Conservation (phyloP, 2,888 invertebrate species). For the Mythimna pallens region DNA sequence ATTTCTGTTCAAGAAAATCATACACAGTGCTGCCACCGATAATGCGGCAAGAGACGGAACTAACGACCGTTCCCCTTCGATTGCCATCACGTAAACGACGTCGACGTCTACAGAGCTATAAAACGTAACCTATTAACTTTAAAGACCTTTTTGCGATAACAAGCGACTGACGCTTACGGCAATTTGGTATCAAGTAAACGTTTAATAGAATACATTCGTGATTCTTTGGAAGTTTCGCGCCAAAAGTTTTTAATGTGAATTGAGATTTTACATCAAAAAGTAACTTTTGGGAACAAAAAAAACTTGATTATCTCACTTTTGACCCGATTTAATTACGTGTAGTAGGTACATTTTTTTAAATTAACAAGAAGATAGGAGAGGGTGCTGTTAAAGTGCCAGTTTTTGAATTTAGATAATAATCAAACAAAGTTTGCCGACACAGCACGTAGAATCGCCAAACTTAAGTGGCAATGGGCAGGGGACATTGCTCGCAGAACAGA, state of each 20-base stretch:
- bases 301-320: neutral
- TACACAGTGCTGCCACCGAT: constrained; percentile 76
- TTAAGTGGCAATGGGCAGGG: too few relatives aligned
- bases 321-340: neutral
- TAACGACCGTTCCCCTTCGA: constrained; percentile 67
- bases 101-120: constrained; percentile 72
- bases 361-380: too few relatives aligned
- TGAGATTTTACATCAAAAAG: constrained; percentile 23
- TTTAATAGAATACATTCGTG: constrained; percentile 54
- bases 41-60: constrained; percentile 77
- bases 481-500: too few relatives aligned
- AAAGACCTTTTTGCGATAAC: constrained; percentile 74
- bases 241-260: constrained; percentile 48
- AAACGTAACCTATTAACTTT: constrained; percentile 74
- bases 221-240: constrained; percentile 57
- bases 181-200: constrained; percentile 57
- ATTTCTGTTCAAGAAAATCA: constrained; percentile 34
- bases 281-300: constrained; percentile 8
- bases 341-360: too few relatives aligned
- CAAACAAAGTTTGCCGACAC: too few relatives aligned
- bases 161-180: constrained; percentile 68
- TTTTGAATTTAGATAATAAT: too few relatives aligned
- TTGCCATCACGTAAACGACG: constrained; percentile 67
- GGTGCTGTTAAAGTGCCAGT: too few relatives aligned
- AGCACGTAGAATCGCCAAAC: too few relatives aligned